Conservation (phyloP, 2,888 invertebrate genomes). For the Chouioia cunea region DNA sequence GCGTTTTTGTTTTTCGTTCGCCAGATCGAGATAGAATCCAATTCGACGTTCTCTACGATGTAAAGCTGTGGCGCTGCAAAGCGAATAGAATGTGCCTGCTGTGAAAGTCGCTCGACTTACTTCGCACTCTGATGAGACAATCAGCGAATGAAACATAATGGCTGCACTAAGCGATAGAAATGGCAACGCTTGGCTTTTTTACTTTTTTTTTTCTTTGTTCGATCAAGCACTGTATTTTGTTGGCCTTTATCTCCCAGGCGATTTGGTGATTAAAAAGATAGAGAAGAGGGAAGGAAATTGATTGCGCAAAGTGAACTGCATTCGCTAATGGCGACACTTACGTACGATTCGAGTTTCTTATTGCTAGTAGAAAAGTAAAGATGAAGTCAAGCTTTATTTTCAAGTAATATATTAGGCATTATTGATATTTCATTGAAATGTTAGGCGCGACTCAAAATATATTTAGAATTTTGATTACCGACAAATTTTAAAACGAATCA, state of each 20-base stretch:
- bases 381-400: no score
- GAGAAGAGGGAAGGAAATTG: conserved; percentile 12
- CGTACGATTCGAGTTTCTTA: no score
- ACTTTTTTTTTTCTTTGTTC: background rate
- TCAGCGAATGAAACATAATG: conserved; percentile 28
- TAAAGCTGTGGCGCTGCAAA: conserved; percentile 11
- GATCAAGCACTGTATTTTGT: background rate
- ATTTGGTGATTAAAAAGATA: conserved; percentile 19
- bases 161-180: conserved; percentile 2
- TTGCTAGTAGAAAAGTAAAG: no score
- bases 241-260: background rate
- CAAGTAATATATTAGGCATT: no score
- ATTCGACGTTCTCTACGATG: conserved; percentile 29
- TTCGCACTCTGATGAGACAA: conserved; percentile 31
- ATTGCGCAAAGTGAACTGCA: background rate
- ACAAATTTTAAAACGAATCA: no score
- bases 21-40: conserved; percentile 41
- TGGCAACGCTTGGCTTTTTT: conserved; percentile 3
- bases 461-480: no score
- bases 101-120: conserved; percentile 13
- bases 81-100: conserved; percentile 4
- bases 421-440: no score
- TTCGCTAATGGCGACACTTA: no score
- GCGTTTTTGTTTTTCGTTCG: conserved; percentile 19
- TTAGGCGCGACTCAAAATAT: no score